These are phyloP conservation scores for Morpho achilles DNA, from an alignment of 2,888 invertebrate genomes.

Conservation along the genomic window DNA sequence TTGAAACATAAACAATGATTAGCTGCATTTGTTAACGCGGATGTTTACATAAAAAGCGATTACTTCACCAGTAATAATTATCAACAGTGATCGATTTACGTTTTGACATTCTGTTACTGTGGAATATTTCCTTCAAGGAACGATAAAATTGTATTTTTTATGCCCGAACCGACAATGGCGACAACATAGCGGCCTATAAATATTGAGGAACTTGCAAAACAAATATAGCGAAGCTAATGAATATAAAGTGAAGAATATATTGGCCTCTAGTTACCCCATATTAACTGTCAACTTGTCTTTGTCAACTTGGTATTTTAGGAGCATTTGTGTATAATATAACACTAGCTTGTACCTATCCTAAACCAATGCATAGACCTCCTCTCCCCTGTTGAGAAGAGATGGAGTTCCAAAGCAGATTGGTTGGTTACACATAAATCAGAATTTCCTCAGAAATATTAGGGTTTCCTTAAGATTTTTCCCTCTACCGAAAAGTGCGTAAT, in stretches of 20 bases:
- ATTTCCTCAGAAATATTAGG: too few species aligned
- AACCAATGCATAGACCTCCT: too few species aligned
- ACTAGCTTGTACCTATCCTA: too few species aligned
- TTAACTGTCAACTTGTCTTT: too few species aligned
- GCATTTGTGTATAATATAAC: too few species aligned
- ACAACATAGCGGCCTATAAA: constrained; percentile 53
- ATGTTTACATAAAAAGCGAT: constrained; percentile 38
- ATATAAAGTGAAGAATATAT: not conserved
- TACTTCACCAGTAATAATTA: constrained; percentile 31
- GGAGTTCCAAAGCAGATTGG: too few species aligned
- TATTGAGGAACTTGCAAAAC: constrained; percentile 36
- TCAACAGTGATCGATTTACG: constrained; percentile 36
- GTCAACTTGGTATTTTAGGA: too few species aligned
- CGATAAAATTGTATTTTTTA: constrained; percentile 48
- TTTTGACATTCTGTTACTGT: constrained; percentile 35
- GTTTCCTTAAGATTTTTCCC: too few species aligned
- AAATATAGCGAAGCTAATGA: constrained; percentile 27
- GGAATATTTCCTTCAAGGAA: constrained; percentile 32
- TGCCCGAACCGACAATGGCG: constrained; percentile 38
- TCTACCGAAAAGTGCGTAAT: too few species aligned
- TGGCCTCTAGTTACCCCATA: not conserved
- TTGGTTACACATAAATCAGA: too few species aligned
- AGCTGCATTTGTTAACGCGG: constrained; percentile 11
- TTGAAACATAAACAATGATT: too few species aligned
- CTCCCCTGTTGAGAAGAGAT: too few species aligned